Evolutionary conservation across 1,140 invertebrate genomes (phyloP), one percentile per base, ranked within the genome.

Genomic region (Pseudomyrmex gracilis): DNA sequence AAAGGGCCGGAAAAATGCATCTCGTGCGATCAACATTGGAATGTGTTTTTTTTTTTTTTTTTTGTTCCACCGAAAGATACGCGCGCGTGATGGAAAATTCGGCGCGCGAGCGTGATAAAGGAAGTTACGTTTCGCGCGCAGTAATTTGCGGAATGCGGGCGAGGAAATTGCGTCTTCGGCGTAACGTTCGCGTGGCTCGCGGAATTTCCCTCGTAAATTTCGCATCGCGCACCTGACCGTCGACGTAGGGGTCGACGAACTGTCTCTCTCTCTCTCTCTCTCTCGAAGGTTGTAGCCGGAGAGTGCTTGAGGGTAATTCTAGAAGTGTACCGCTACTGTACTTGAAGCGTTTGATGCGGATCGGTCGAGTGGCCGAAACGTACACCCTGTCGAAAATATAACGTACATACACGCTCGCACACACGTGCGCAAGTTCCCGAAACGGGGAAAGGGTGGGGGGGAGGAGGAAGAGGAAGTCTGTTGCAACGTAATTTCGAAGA

Each of bases 191-290:
- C n/a, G 73, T 1, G 63, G 12, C 53, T 70, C 53, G 53, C 45
- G 43, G 67, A 80, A 70, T 58, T 80, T 34, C 34, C 43, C 66
- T 71, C 53, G 76, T 80, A 9, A 70, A 80, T 80, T 80, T 80
- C 64, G 61, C 17, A 80, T 71, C 53, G n/a, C 58, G 64, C 5
- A 43, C 22, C 51, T 51, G 12, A 17, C 47, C 51, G 51, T 8
- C 76, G 53, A 34, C 34, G 34, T 0, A 15, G 66, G 58, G 66
- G 76, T 78, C 64, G 76, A 68, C 20, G 76, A 80, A 70, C 76
- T n/a, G n/a, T n/a, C n/a, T n/a, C n/a, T n/a, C n/a, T n/a, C n/a
- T n/a, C n/a, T n/a, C n/a, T n/a, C n/a, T n/a, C n/a, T 34, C 45
- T 49, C 22, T 7, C 34, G 34, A 43, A 20, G 20, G 66, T 17